Conservation (phyloP, 2,113 vertebrate genomes). For the Piprites chloris region DNA sequence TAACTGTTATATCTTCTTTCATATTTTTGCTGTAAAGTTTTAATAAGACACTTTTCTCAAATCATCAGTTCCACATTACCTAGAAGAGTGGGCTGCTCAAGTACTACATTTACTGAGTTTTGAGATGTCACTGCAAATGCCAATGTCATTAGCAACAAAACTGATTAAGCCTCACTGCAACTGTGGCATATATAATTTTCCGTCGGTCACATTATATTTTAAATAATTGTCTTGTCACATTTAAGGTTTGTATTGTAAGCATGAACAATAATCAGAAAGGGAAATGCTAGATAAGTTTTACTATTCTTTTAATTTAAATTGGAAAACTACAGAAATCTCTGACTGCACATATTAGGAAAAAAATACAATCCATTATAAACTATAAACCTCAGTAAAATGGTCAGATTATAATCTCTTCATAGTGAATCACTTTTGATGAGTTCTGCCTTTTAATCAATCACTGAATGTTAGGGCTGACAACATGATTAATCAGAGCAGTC, state of each 20-base stretch:
- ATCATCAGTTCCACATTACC: background rate
- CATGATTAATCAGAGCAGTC: conserved; percentile 60
- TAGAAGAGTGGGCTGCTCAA: background rate
- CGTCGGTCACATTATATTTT: background rate
- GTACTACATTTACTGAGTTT: background rate
- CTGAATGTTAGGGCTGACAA: conserved; percentile 57
- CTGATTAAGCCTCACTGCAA: background rate
- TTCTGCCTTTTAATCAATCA: conserved; percentile 71
- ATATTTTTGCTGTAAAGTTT: background rate
- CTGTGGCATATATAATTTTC: background rate
- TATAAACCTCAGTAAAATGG: background rate
- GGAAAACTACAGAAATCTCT: background rate
- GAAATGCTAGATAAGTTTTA: background rate
- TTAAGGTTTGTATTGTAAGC: background rate
- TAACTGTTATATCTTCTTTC: background rate
- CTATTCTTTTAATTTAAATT: background rate
- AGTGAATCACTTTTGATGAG: conserved; percentile 56
- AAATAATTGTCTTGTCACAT: background rate
- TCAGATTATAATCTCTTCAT: conserved; percentile 59
- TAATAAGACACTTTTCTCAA: background rate
- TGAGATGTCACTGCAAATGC: background rate
- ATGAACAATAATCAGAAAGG: background rate
- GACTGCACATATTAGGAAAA: background rate
- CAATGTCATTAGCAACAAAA: background rate
- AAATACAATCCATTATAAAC: background rate